Conservation (phyloP, 2,888 invertebrate genomes). For the Phrixothrix hirtus region DNA sequence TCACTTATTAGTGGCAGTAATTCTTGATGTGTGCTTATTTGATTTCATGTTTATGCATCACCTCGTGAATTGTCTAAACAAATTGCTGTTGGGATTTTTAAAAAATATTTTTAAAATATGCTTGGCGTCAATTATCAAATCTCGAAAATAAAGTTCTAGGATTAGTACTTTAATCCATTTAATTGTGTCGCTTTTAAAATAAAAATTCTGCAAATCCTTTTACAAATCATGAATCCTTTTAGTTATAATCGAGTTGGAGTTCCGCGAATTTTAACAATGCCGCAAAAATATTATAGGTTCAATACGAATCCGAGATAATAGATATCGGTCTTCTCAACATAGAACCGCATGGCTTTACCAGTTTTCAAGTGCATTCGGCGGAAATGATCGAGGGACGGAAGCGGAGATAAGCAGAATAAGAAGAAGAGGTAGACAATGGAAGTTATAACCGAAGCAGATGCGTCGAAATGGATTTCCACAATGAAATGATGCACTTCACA, state of each 20-base stretch:
- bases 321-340: slow-evolving; percentile 39
- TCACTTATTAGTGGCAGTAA: no score
- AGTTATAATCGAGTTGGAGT: slow-evolving; percentile 15
- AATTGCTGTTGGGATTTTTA: no score
- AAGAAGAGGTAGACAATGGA: slow-evolving; percentile 55
- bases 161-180: no score
- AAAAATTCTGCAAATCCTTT: slow-evolving; percentile 4
- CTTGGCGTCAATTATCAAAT: background rate
- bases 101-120: no score
- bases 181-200: no score
- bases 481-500: slow-evolving; percentile 51
- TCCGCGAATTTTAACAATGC: slow-evolving; percentile 36
- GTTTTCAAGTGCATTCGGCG: slow-evolving; percentile 57
- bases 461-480: slow-evolving; percentile 51
- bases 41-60: no score
- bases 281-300: slow-evolving; percentile 32
- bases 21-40: no score
- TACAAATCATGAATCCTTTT: slow-evolving; percentile 24
- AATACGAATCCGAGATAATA: slow-evolving; percentile 40
- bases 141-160: background rate
- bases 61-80: no score
- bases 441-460: slow-evolving; percentile 52
- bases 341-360: slow-evolving; percentile 45
- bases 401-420: slow-evolving; percentile 57
- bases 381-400: slow-evolving; percentile 56